phyloP scores from a whole-genome alignment of 2,797 vertebrate genomes.

The Sebastes kiyomatsui region DNA sequence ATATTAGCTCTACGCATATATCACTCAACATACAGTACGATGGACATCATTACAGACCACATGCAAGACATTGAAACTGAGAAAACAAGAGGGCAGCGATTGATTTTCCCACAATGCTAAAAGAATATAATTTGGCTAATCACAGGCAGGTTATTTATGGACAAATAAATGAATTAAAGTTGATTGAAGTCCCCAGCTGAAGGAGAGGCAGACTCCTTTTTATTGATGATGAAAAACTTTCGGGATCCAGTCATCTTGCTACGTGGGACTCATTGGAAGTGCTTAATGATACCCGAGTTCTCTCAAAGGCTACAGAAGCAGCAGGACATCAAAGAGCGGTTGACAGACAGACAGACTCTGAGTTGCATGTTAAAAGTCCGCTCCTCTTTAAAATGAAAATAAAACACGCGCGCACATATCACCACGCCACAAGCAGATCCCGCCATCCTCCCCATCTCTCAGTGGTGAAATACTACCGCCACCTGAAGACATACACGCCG shows the following conservation, averaged over 20 bases:
- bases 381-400: conserved; percentile 67
- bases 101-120: conserved; percentile 14
- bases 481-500: conserved; percentile 60
- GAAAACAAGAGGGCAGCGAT: neutral
- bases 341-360: conserved; percentile 73
- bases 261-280: conserved; percentile 69
- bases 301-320: conserved; percentile 72
- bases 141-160: conserved; percentile 55
- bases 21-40: conserved; percentile 18
- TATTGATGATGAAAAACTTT: conserved; percentile 71
- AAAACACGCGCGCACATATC: conserved; percentile 10
- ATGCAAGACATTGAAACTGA: neutral
- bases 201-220: conserved; percentile 49
- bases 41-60: conserved; percentile 33
- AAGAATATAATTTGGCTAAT: conserved; percentile 34
- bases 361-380: conserved; percentile 74
- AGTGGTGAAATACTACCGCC: conserved; percentile 45
- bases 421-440: conserved; percentile 8
- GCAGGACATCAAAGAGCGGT: conserved; percentile 76
- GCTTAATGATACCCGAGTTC: conserved; percentile 71
- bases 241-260: conserved; percentile 65
- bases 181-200: conserved; percentile 46
- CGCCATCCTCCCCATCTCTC: conserved; percentile 23
- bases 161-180: conserved; percentile 58
- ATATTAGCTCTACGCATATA: conserved; percentile 59